Conservation (phyloP, 2,797 vertebrate species). For the Lithobates sylvaticus region DNA sequence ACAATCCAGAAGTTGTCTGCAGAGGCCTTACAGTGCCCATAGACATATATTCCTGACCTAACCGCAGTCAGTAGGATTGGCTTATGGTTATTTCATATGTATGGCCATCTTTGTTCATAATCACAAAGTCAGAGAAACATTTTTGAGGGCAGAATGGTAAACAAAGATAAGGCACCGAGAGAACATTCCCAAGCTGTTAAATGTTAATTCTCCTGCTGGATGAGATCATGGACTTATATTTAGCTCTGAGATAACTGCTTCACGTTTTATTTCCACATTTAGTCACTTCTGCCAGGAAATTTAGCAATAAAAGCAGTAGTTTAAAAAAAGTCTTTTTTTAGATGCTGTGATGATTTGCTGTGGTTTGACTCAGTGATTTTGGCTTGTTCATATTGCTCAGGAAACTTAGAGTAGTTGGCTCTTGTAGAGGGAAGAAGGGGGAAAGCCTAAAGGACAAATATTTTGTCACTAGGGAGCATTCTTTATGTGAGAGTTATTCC, state of each 20-base stretch:
- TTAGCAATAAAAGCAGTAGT: slow-evolving; percentile 66
- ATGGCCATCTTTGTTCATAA: neutral
- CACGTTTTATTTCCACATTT: slow-evolving; percentile 50
- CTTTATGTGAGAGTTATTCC: slow-evolving; percentile 69
- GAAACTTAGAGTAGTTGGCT: slow-evolving; percentile 61
- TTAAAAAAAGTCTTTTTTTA: slow-evolving; percentile 54
- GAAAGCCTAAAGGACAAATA: slow-evolving; percentile 65
- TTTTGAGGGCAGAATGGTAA: slow-evolving; percentile 1
- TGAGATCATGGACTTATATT: slow-evolving; percentile 61
- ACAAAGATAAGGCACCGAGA: slow-evolving; percentile 29
- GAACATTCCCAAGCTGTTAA: slow-evolving; percentile 26
- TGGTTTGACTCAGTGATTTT: slow-evolving; percentile 60
- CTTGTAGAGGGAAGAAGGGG: slow-evolving; percentile 37
- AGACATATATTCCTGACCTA: neutral
- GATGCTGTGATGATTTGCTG: slow-evolving; percentile 64
- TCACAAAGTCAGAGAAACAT: slow-evolving; percentile 21
- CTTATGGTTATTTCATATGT: neutral
- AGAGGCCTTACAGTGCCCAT: neutral
- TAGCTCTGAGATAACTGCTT: slow-evolving; percentile 61
- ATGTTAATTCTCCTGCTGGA: slow-evolving; percentile 44
- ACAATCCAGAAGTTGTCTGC: neutral
- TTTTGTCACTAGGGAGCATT: slow-evolving; percentile 64
- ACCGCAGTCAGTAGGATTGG: neutral
- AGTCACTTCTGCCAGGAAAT: slow-evolving; percentile 57
- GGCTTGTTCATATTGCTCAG: slow-evolving; percentile 51